Evolutionary conservation across 1,140 invertebrate genomes (phyloP), one percentile per base, ranked within the genome.

Genomic region (Arctopsyche grandis): DNA sequence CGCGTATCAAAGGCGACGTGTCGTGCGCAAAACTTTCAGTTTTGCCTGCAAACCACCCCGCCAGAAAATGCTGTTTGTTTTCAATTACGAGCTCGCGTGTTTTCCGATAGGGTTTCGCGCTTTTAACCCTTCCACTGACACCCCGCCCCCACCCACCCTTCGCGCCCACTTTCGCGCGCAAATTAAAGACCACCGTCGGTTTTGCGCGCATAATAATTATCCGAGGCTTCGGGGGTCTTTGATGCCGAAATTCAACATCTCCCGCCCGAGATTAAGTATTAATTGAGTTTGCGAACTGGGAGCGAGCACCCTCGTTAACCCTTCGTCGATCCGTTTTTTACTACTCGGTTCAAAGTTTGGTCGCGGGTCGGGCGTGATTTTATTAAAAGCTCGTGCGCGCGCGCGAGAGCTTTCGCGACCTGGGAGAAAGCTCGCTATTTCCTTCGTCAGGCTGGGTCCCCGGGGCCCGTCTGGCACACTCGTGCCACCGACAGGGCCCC

Each of bases 81-180:
- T 74, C 71, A 74, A 74, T 74, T 74, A 74, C 44, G 46, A 46
- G 9, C 71, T 74, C 48, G 71, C 71, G 71, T 74, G 71, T 56
- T 74, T 74, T 74, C 71, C n/a, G 22, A 56, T 26, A 7, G 71
- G 21, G 44, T 74, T 73, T 44, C 69, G 69, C 69, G 16, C 63
- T 38, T 38, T 38, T 38, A 38, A 38, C 29, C 29, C 29, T n/a
- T n/a, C n/a, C n/a, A 1, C 29, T 38, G 7, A 38, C 29, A 38
- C 29, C 29, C 29, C 29, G 7, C 29, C 29, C 7, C 7, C 29
- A 38, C 29, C 29, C n/a, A n/a, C 29, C 29, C 29, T 4, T 38
- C 29, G 29, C 29, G 1, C 29, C 29, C 29, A 38, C 29, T 38
- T 38, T 38, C 29, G 29, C 16, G 7, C 14, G 29, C 16, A 73